These are phyloP conservation scores for Pampus argenteus DNA, from an alignment of 2,797 vertebrate species.

Conservation along the genomic window DNA sequence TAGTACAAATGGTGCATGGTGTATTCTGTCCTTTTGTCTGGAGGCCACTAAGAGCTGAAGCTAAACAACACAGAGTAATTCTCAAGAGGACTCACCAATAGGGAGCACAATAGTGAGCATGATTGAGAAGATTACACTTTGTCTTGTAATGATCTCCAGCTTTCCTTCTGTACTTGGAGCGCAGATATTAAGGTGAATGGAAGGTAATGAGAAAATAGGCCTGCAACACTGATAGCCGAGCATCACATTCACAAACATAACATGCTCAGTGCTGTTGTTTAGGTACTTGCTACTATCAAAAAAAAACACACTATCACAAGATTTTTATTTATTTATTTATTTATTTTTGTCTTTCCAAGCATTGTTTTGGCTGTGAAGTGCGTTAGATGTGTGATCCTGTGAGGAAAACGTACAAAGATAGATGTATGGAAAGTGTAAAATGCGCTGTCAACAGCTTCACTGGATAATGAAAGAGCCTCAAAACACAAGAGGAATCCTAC, in stretches of 20 bases:
- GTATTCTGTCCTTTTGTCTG: slow-evolving; percentile 11
- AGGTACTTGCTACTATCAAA: slow-evolving; percentile 14
- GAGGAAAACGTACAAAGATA: slow-evolving; percentile 12
- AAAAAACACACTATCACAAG: slow-evolving; percentile 34
- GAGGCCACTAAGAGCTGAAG: background rate
- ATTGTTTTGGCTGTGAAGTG: slow-evolving; percentile 35
- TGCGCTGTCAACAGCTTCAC: slow-evolving; percentile 18
- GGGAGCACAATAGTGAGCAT: slow-evolving; percentile 18
- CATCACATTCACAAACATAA: slow-evolving; percentile 14
- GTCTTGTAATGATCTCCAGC: slow-evolving; percentile 22
- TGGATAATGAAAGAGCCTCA: slow-evolving; percentile 40
- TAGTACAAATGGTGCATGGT: background rate
- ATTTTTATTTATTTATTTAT: too few relatives aligned
- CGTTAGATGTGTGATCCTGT: slow-evolving; percentile 37
- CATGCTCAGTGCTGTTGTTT: slow-evolving; percentile 21
- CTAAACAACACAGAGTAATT: slow-evolving; percentile 17
- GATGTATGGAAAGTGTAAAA: slow-evolving; percentile 50
- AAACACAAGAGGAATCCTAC: slow-evolving; percentile 26
- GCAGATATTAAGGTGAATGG: slow-evolving; percentile 5
- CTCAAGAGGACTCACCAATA: slow-evolving; percentile 27
- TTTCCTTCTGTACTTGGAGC: background rate
- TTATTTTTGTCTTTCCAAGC: too few relatives aligned
- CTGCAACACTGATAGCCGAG: background rate
- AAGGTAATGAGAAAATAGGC: slow-evolving; percentile 14
- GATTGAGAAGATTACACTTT: slow-evolving; percentile 37